Evolutionary conservation across 53 echinoderm and acorn worm genomes (phyloP), one percentile per base, ranked within the genome.

Genomic region (Paracentrotus lividus): DNA sequence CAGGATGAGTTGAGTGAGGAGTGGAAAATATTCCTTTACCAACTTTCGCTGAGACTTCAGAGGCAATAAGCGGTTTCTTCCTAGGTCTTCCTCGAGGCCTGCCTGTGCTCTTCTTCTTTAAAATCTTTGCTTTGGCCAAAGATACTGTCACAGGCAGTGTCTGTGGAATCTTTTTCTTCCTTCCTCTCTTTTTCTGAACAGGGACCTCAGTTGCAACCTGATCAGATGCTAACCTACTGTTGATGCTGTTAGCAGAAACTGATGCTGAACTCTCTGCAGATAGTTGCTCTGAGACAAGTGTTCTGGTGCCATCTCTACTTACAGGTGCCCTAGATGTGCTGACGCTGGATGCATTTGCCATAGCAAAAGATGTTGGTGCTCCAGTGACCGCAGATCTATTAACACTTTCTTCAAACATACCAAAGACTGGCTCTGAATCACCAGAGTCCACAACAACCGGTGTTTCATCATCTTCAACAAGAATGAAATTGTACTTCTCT

Each of bases 361-460:
- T 44, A 26, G 91, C 75, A 75, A 77, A 81, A 23, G 92, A 57
- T 78, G 81, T 26, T 1, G 75, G 51, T 49, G 43, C 54, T 49
- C 20, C 32, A 27, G 33, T 53, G 10, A 18, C 38, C n/a, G 44
- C 54, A 31, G 91, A 75, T 49, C 75, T 49, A 49, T 21, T 24
- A 1, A 16, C 69, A 14, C 49, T 69, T 51, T 78, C 56, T 42
- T 77, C 92, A 78, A 92, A 92, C 54, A 49, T 23, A 38, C 92
- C 58, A 92, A 92, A 81, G 33, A 92, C 92, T 18, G 54, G 52
- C 32, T 95, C 90, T 54, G 72, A 54, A 95, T 27, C 60, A 76
- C 58, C 14, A 59, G 42, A 59, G 43, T 93, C 95, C 56, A 77
- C 13, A 6, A 42, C 26, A 53, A 72, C 12, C 14, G 32, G 18